Conservation (phyloP, 2,797 vertebrate genomes). For the Simalia tracyae region DNA sequence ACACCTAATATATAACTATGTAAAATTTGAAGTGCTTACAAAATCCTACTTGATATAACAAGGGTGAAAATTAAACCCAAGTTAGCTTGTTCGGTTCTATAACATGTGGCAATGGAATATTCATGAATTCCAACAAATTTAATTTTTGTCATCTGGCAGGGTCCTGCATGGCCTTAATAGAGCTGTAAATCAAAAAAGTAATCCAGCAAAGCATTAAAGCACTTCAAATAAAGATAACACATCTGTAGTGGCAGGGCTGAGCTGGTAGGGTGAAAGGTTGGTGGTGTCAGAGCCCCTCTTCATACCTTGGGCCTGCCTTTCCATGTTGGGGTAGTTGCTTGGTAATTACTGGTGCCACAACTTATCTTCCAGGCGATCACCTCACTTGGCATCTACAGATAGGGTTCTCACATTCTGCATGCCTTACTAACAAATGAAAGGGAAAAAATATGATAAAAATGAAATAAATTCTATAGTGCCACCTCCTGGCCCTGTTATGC, state of each 20-base stretch:
- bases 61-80: background rate
- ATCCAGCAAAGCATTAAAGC: background rate
- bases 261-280: too few species aligned
- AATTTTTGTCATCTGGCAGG: slow-evolving; percentile 5
- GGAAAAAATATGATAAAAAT: too few species aligned
- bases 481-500: too few species aligned
- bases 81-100: background rate
- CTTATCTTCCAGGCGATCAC: too few species aligned
- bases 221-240: background rate
- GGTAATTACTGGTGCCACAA: too few species aligned
- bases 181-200: slow-evolving; percentile 13
- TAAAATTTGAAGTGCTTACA: background rate
- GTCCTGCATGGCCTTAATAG: slow-evolving; percentile 3
- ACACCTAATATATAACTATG: background rate
- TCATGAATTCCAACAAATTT: background rate
- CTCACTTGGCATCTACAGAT: too few species aligned
- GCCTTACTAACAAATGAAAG: too few species aligned
- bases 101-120: slow-evolving; percentile 16
- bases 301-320: too few species aligned
- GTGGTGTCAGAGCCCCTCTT: too few species aligned
- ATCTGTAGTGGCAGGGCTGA: background rate
- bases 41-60: background rate
- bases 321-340: too few species aligned
- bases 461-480: too few species aligned
- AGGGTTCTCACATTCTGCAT: too few species aligned